Evolutionary conservation across 2,888 invertebrate species (phyloP), one percentile per base, ranked within the genome.

Genomic region (Oligia latruncula): DNA sequence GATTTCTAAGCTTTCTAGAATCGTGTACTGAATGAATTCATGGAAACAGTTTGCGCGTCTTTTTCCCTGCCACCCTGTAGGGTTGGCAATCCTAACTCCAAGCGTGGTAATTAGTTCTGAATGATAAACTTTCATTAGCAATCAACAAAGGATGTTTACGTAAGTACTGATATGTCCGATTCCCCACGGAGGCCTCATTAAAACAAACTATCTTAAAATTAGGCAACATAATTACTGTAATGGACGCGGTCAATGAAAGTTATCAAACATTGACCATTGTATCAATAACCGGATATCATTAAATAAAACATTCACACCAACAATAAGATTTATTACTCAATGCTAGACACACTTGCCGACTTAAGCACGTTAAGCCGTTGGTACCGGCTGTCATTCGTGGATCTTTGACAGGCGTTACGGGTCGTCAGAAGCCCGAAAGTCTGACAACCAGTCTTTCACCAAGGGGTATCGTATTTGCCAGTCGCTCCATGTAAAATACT

Each of bases 181-280:
- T 40, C 23, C 20, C 8, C 23, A 23, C 71, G 35, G 15, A 20
- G 49, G 2, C 11, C n/a, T 13, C n/a, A 40, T 17, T 40, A 40
- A 17, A n/a, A 40, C n/a, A 70, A 67, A 67, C 9, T 20, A 65
- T 65, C 65, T 65, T 23, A 23, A 20, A 40, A 11, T 20, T 40
- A 11, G 40, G 4, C 20, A 40, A 20, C 65, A 35, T 23, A 65
- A 65, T 40, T 23, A 65, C 2, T 65, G 23, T 5, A 65, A 40
- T 49, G 15, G 73, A 29, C 29, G 15, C 40, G 15, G 20, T 35
- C 70, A 75, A 68, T 46, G 20, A 4, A 70, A 52, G 35, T 79
- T 79, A 71, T 71, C 15, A 80, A 79, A 79, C 67, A 73, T n/a
- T 55, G 4, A 2, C 29, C 49, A 72, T 67, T 60, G 52, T 78